A percentile compares a stretch with the other conserved stretches of the same genome.
These are phyloP conservation scores for Empidonax alnorum DNA, from an alignment of 2,113 vertebrate genomes.

Conservation along the genomic window DNA sequence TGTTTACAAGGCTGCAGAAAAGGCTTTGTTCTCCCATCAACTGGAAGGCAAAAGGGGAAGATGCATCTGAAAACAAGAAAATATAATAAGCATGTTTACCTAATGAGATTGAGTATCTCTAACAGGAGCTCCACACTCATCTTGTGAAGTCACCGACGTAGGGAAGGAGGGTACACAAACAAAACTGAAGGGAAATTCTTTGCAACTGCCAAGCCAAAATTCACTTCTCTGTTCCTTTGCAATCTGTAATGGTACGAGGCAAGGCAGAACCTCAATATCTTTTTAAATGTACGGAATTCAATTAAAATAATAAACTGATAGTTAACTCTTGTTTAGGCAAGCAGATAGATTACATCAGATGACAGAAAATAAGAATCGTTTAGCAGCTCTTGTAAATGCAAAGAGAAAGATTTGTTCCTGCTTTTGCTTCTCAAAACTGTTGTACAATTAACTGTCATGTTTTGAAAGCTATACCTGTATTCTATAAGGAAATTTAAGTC, in stretches of 20 bases:
- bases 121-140: background rate
- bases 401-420: background rate
- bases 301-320: background rate
- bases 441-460: background rate
- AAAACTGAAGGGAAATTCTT: background rate
- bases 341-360: background rate
- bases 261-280: background rate
- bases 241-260: background rate
- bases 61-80: background rate
- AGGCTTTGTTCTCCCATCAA: background rate
- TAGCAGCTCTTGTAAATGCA: background rate
- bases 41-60: background rate
- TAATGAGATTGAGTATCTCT: background rate
- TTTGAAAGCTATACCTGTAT: background rate
- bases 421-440: background rate
- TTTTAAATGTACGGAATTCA: background rate
- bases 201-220: background rate
- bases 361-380: background rate
- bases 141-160: background rate
- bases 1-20: background rate
- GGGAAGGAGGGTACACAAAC: background rate
- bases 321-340: background rate
- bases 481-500: background rate
- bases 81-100: background rate
- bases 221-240: background rate